Conservation (phyloP, 2,113 vertebrate genomes). For the Austrofundulus limnaeus region DNA sequence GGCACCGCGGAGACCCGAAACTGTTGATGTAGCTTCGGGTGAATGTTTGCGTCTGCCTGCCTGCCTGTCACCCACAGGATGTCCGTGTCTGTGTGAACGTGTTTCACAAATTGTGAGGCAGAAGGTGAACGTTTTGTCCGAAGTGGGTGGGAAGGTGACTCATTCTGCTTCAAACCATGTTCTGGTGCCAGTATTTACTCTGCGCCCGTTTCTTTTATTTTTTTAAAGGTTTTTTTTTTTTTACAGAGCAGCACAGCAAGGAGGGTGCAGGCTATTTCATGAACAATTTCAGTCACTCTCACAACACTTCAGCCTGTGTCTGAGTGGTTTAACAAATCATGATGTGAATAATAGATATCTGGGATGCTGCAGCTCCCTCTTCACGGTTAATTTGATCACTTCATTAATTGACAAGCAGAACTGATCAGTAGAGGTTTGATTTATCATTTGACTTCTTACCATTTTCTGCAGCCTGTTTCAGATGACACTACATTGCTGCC, state of each 20-base stretch:
- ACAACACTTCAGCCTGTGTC: constrained; percentile 4
- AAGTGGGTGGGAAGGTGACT: constrained; percentile 63
- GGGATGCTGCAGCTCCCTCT: constrained; percentile 35
- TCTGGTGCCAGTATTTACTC: constrained; percentile 38
- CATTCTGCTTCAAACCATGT: constrained; percentile 39
- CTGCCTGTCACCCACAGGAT: background rate
- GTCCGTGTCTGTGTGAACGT: constrained; percentile 4
- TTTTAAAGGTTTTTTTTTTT: constrained; percentile 15
- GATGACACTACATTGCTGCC: too few relatives aligned
- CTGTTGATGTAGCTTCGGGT: constrained; percentile 33
- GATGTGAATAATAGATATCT: constrained; percentile 18
- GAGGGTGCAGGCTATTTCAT: constrained; percentile 13
- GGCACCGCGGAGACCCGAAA: constrained; percentile 12
- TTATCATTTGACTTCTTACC: background rate
- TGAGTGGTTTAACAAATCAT: constrained; percentile 18
- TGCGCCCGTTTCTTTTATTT: constrained; percentile 20
- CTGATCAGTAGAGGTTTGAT: constrained; percentile 6
- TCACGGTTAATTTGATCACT: constrained; percentile 10
- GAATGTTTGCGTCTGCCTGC: constrained; percentile 3
- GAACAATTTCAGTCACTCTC: background rate
- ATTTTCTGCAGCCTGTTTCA: too few relatives aligned
- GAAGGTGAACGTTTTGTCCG: constrained; percentile 39
- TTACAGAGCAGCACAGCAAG: background rate
- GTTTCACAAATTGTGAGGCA: constrained; percentile 24
- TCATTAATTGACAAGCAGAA: constrained; percentile 18